Percentiles rank a stretch among this genome's conserved stretches.
These are phyloP conservation scores for Uromys caudimaculatus DNA, from an alignment of 2,797 vertebrate genomes.

Conservation along the genomic window DNA sequence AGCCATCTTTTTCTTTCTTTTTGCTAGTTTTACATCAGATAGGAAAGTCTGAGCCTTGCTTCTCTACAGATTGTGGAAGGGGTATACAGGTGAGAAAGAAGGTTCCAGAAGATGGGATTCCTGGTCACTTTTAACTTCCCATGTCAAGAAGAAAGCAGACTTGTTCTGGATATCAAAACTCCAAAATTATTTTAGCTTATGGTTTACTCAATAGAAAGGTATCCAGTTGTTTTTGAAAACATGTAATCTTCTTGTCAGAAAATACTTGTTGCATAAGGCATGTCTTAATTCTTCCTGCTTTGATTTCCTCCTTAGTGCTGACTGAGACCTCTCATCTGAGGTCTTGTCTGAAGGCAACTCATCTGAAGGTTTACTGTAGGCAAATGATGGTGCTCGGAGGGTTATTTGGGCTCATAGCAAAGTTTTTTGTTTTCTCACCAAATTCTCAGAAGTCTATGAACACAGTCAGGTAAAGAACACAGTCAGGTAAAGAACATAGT, in stretches of 20 bases:
- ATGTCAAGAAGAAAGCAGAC: not conserved
- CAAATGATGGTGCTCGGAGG: not conserved
- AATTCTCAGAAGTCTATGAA: not conserved
- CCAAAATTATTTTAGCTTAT: not conserved
- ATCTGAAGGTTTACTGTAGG: not conserved
- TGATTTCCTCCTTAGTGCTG: not conserved
- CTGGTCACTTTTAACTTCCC: not conserved
- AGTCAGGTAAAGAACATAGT: not conserved
- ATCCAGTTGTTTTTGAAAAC: not conserved
- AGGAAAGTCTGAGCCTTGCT: not conserved
- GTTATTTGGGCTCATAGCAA: not conserved
- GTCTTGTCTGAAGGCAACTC: not conserved
- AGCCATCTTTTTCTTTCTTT: not conserved
- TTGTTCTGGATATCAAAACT: not conserved
- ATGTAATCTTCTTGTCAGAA: not conserved
- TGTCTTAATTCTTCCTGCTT: not conserved
- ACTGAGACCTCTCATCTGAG: constrained; percentile 19
- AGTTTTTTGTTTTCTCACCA: not conserved
- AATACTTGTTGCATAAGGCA: not conserved
- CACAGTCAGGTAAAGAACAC: not conserved
- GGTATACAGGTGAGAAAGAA: not conserved
- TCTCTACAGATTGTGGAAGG: not conserved
- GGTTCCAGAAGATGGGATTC: not conserved
- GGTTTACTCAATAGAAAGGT: not conserved
- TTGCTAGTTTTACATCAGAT: not conserved